Conservation (phyloP, 2,888 invertebrate species). For the Scaeva pyrastri region DNA sequence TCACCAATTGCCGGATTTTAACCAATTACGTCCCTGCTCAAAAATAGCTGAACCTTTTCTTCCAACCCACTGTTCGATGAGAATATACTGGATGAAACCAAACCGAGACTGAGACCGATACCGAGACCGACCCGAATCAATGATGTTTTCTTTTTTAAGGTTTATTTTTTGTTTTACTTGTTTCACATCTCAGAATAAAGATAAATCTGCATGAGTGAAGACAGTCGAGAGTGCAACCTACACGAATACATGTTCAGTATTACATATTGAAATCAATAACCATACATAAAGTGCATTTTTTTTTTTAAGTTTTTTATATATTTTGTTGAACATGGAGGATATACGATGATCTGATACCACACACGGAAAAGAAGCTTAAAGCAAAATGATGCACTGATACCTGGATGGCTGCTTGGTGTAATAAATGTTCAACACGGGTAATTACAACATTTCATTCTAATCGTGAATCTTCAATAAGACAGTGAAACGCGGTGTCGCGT, state of each 20-base stretch:
- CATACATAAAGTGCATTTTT: constrained; percentile 59
- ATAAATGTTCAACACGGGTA: constrained; percentile 76
- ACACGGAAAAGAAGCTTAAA: constrained; percentile 73
- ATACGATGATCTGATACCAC: constrained; percentile 75
- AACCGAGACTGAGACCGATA: too few species aligned
- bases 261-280: constrained; percentile 73
- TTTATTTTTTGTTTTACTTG: constrained; percentile 2
- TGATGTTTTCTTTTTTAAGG: constrained; percentile 23
- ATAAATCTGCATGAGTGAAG: constrained; percentile 70
- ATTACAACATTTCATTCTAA: constrained; percentile 76
- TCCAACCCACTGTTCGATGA: constrained; percentile 52
- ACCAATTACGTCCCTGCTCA: background rate
- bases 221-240: constrained; percentile 55
- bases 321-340: constrained; percentile 13
- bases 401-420: constrained; percentile 49
- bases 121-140: constrained; percentile 46
- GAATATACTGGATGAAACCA: constrained; percentile 32
- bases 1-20: background rate
- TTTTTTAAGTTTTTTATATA: background rate
- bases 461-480: constrained; percentile 58
- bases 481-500: constrained; percentile 50
- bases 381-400: constrained; percentile 71
- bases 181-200: constrained; percentile 54
- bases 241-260: constrained; percentile 47
- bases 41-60: background rate